Conservation (phyloP, 2,888 invertebrate genomes). For the Drosophila lacicola region DNA sequence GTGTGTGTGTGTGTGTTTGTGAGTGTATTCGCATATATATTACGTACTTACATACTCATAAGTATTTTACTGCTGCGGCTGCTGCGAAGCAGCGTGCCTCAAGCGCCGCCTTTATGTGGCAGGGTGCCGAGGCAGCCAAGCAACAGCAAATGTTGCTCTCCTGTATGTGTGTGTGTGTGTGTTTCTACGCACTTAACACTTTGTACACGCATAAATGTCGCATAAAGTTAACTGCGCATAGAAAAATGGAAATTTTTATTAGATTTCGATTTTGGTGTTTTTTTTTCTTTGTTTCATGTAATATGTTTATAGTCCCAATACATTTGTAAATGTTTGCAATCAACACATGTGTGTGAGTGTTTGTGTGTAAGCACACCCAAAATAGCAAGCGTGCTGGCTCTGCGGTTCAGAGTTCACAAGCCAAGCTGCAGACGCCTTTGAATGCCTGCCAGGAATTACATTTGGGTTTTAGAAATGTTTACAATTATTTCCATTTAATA, state of each 20-base stretch:
- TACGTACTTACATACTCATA: constrained; percentile 54
- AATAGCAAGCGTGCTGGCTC: background rate
- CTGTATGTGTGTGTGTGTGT: constrained; percentile 42
- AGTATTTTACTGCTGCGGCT: constrained; percentile 56
- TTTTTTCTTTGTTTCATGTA: constrained; percentile 39
- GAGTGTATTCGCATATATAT: constrained; percentile 46
- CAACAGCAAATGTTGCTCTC: constrained; percentile 56
- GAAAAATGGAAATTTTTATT: constrained; percentile 79
- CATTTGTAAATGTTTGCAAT: constrained; percentile 70
- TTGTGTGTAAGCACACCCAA: constrained; percentile 18
- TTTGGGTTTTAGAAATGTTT: background rate
- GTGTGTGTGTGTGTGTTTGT: constrained; percentile 6
- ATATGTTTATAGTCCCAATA: constrained; percentile 71
- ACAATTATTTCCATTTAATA: background rate
- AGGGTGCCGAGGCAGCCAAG: constrained; percentile 19
- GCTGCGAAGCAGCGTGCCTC: constrained; percentile 60
- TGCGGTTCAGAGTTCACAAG: constrained; percentile 2
- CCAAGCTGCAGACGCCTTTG: background rate
- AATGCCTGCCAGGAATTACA: background rate
- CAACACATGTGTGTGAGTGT: constrained; percentile 35
- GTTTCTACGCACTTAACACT: constrained; percentile 69
- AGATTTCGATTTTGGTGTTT: constrained; percentile 64
- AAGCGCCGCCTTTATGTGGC: constrained; percentile 47
- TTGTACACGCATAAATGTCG: constrained; percentile 77
- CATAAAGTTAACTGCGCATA: constrained; percentile 79